Percentiles rank a stretch among this genome's conserved stretches.
Evolutionary conservation across 2,113 vertebrate genomes (phyloP).

Genomic region (Serranochromis macrocephalus): DNA sequence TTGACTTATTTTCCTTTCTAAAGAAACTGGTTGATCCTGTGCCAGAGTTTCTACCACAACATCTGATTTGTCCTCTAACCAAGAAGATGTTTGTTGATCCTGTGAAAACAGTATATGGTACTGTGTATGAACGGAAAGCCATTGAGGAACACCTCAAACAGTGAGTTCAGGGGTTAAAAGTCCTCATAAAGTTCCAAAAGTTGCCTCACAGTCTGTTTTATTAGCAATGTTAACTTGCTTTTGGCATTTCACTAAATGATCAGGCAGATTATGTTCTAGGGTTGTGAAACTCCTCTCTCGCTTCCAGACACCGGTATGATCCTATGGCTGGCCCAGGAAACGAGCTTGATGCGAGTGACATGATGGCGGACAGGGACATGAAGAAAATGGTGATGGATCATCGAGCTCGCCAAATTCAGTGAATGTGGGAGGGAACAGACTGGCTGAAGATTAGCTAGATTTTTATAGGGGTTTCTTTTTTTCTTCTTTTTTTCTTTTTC

Average conservation of each 20-base stretch:
- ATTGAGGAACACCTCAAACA: slow-evolving; percentile 47
- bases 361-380: slow-evolving; percentile 28
- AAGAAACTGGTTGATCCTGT: slow-evolving; percentile 32
- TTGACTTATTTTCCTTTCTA: not conserved
- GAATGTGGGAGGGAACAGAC: not conserved
- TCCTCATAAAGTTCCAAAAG: not conserved
- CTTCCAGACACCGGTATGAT: slow-evolving; percentile 14
- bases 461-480: not conserved
- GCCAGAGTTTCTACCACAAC: not conserved
- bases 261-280: not conserved
- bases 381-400: slow-evolving; percentile 34
- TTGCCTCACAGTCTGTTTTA: not conserved
- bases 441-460: not conserved
- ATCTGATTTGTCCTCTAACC: slow-evolving; percentile 47
- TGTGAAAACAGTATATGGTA: slow-evolving; percentile 40
- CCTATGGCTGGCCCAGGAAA: slow-evolving; percentile 5
- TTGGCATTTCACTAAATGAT: not conserved
- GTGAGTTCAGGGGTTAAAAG: slow-evolving; percentile 12
- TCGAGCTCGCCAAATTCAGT: slow-evolving; percentile 28
- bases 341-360: not conserved
- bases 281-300: not conserved
- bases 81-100: slow-evolving; percentile 62
- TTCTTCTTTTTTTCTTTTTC: not conserved
- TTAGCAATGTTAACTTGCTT: not conserved
- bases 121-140: slow-evolving; percentile 47